Evolutionary conservation across 2,888 invertebrate genomes (phyloP).

Genomic region (Tribolium freemani): DNA sequence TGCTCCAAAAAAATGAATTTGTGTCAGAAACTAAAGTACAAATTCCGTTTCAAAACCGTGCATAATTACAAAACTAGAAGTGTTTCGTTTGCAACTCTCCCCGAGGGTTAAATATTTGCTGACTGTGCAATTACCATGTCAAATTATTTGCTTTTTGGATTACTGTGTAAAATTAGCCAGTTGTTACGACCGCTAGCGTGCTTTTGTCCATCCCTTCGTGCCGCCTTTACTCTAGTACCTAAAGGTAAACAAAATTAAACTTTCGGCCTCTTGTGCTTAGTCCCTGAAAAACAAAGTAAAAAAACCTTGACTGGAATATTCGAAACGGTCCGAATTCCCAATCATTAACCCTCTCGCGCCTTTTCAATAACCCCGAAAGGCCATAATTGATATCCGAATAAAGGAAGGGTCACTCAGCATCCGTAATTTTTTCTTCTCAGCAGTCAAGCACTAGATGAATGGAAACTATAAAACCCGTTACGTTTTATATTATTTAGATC

Average conservation of each 20-base stretch:
- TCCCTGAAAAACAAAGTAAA: too few species aligned
- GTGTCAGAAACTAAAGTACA: not conserved
- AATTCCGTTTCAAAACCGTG: not conserved
- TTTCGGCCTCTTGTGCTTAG: not conserved
- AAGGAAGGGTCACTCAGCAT: constrained; percentile 47
- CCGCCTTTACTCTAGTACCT: not conserved
- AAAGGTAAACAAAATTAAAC: not conserved
- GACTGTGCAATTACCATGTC: not conserved
- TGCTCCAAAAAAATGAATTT: too few species aligned
- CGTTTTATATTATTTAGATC: constrained; percentile 45
- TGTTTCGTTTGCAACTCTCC: not conserved
- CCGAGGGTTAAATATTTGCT: not conserved
- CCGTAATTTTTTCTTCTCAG: constrained; percentile 55
- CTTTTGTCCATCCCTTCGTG: not conserved
- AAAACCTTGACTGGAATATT: too few species aligned
- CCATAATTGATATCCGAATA: constrained; percentile 49
- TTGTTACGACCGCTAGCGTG: not conserved
- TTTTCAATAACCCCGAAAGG: not conserved
- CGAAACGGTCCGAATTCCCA: too few species aligned
- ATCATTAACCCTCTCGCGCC: not conserved
- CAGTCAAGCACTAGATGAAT: constrained; percentile 57
- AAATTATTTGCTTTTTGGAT: constrained; percentile 2
- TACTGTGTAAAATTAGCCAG: not conserved
- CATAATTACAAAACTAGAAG: not conserved
- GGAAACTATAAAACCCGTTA: constrained; percentile 56